Evolutionary conservation across 2,113 vertebrate genomes (phyloP).

Genomic region (Scatophagus argus): DNA sequence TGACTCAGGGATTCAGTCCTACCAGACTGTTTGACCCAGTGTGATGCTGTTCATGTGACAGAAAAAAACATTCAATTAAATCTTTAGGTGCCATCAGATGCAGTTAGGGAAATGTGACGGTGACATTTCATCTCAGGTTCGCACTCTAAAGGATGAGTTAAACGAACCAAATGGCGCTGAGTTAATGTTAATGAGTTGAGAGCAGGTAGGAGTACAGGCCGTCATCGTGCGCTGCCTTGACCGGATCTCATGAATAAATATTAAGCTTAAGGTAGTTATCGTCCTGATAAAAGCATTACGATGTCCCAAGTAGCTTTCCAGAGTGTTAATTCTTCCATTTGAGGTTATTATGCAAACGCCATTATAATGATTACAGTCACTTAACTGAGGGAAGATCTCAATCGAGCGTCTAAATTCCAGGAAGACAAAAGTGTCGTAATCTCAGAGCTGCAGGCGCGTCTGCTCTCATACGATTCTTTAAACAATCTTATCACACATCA

Average conservation of each 20-base stretch:
- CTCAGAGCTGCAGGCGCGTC: conserved; percentile 5
- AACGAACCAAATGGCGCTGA: not conserved
- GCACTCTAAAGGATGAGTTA: not conserved
- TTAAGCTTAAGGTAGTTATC: not conserved
- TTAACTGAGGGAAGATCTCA: conserved; percentile 28
- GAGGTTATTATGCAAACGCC: conserved; percentile 23
- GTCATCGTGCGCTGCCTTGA: not conserved
- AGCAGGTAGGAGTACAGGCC: not conserved
- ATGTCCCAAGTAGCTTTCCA: not conserved
- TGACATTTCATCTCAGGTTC: not conserved
- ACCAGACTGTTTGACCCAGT: no score
- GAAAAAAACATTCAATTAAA: not conserved
- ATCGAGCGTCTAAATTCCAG: conserved; percentile 11
- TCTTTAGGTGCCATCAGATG: not conserved
- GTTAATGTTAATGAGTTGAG: not conserved
- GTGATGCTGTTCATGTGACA: no score
- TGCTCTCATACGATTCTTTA: not conserved
- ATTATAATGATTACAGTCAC: conserved; percentile 40
- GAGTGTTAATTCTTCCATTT: conserved; percentile 21
- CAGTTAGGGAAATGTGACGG: not conserved
- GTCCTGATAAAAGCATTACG: not conserved
- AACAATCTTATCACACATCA: conserved; percentile 25
- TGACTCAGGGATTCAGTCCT: not conserved
- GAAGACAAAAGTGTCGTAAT: not conserved
- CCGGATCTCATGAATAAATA: conserved; percentile 37